phyloP scores from a whole-genome alignment of 2,113 vertebrate species.

The Carettochelys insculpta region DNA sequence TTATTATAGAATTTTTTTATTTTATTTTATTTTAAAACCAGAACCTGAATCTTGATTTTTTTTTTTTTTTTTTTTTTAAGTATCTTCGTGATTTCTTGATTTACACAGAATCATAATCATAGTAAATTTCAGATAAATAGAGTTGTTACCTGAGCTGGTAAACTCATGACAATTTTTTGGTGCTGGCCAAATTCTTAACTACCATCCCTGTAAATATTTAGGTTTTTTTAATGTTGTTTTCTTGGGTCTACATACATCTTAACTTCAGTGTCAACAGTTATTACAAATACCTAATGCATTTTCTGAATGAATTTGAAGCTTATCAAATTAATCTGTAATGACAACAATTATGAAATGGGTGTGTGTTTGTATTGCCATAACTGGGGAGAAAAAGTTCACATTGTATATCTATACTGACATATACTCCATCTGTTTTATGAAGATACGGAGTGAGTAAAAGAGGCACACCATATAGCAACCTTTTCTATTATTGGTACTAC shows the following conservation, averaged over 20 bases:
- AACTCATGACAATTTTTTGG: background rate
- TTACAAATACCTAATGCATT: background rate
- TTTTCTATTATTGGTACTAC: conserved; percentile 76
- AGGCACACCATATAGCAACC: conserved; percentile 35
- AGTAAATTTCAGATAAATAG: background rate
- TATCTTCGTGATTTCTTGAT: background rate
- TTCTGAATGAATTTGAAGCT: background rate
- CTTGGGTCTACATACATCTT: background rate
- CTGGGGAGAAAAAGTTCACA: background rate
- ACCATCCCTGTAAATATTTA: background rate
- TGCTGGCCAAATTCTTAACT: background rate
- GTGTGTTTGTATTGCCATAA: background rate
- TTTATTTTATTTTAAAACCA: too few species aligned
- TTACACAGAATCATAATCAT: background rate
- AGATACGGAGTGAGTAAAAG: conserved; percentile 42
- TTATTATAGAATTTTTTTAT: background rate
- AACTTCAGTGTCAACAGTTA: background rate
- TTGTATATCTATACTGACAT: background rate
- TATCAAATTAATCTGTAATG: background rate
- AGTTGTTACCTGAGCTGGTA: background rate
- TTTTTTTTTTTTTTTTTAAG: conserved; percentile 30
- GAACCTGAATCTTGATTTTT: too few species aligned
- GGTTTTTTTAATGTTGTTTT: background rate
- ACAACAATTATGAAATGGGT: background rate
- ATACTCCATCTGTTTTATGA: background rate